Base-by-base conservation (phyloP, 2,797 vertebrate genomes). In the Fundulus diaphanus region DNA sequence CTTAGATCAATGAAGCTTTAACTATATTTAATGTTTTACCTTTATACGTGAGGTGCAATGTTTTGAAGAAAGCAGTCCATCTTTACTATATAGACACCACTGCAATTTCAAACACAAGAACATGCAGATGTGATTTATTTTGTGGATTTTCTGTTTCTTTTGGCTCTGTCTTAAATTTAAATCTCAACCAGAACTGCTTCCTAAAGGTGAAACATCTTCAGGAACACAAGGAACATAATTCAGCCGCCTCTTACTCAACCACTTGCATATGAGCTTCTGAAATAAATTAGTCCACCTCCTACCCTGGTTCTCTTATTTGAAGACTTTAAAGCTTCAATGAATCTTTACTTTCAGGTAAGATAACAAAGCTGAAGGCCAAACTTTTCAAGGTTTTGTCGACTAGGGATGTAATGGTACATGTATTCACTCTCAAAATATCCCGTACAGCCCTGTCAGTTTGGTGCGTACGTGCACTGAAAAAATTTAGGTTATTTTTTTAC, bases 1-100 rank as follows among this genome's bases (percentile, higher is more conserved):
- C 70, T 72, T 54, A 46, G 51, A n/a, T 83, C 82, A 76, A 44
- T 88, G 3, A 83, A 91, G 85, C 87, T 89, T 81, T 90, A 82
- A 85, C 59, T 33, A 24, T 79, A 83, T 75, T 81, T 77, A 79
- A 81, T 82, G 81, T 85, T 85, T 84, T 71, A 72, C 68, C 72
- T 81, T 63, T 67, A 88, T 83, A 35, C 40, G 82, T 82, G 79
- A 68, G 70, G 56, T 31, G 44, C 63, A 76, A 88, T 82, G 74
- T 85, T 89, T 83, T 71, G 85, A 63, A 56, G 29, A 72, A 61
- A 71, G 65, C 66, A 77, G 69, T 48, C 15, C 37, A 73, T 18
- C 35, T 73, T 69, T 82, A 54, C 68, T 24, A 33, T 68, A 61
- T 78, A 73, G 70, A 66, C 40, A 33, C 24, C 79, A 29, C 33